Percentiles rank a stretch among this genome's conserved stretches.
Evolutionary conservation across 2,113 vertebrate genomes (phyloP).

Genomic region (Butorides virescens): DNA sequence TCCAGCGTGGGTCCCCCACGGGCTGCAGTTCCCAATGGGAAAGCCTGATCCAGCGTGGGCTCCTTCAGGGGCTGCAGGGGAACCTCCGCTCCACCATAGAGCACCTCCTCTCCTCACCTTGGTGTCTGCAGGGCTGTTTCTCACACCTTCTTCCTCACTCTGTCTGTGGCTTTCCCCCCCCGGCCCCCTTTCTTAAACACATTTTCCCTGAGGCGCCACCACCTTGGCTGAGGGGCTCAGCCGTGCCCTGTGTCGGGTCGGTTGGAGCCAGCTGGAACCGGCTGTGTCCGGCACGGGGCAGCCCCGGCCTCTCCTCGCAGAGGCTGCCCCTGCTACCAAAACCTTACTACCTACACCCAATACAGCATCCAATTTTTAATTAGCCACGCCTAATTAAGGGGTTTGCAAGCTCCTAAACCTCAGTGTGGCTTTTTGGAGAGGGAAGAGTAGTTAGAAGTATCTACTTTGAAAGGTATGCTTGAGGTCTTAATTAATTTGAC

Average conservation of each 20-base stretch:
- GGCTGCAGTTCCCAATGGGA: not conserved
- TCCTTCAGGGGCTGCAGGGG: not conserved
- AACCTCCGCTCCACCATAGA: not conserved
- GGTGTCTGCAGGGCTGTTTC: not conserved
- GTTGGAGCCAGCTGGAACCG: not conserved
- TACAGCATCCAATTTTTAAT: not conserved
- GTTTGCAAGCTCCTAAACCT: not conserved
- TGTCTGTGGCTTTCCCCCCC: no score
- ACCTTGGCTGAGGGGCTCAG: fast-evolving
- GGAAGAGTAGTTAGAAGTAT: not conserved
- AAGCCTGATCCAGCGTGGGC: not conserved
- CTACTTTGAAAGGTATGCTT: not conserved
- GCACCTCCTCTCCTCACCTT: not conserved
- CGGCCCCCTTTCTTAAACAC: not conserved
- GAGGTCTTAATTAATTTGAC: not conserved
- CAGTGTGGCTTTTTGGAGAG: not conserved
- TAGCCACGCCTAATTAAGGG: no score
- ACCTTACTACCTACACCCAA: not conserved
- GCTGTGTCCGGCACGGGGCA: fast-evolving
- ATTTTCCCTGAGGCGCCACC: fast-evolving
- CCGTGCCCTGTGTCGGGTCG: fast-evolving
- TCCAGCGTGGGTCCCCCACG: fast-evolving
- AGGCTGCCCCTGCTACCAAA: not conserved
- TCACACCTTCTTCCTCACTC: fast-evolving
- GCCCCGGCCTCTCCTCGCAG: not conserved